Conservation (phyloP, 2,113 vertebrate species). For the Maccullochella peelii region DNA sequence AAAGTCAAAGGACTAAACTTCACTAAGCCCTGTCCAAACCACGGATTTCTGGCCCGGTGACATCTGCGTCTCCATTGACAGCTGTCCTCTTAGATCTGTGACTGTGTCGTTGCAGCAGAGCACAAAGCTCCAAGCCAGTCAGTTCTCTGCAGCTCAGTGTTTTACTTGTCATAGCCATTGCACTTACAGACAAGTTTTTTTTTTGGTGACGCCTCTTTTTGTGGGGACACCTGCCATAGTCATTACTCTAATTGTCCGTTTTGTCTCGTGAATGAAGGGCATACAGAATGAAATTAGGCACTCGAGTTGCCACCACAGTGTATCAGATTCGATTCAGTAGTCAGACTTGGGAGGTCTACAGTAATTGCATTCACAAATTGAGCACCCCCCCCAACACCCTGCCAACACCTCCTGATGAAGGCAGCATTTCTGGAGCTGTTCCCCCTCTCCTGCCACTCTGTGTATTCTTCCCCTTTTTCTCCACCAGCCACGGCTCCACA, state of each 20-base stretch:
- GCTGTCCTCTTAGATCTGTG: slow-evolving; percentile 56
- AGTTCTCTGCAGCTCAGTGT: neutral
- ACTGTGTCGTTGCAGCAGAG: slow-evolving; percentile 15
- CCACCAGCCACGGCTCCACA: slow-evolving; percentile 60
- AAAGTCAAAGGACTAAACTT: slow-evolving; percentile 55
- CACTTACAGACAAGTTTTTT: slow-evolving; percentile 35
- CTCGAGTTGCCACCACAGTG: slow-evolving; percentile 63
- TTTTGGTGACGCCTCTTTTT: slow-evolving; percentile 44
- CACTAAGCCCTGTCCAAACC: slow-evolving; percentile 41
- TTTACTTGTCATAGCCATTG: slow-evolving; percentile 29
- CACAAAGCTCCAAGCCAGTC: slow-evolving; percentile 20
- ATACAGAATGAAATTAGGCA: slow-evolving; percentile 67
- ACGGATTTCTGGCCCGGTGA: slow-evolving; percentile 30
- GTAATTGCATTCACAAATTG: slow-evolving; percentile 75
- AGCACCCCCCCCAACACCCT: slow-evolving; percentile 26
- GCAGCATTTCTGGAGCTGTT: slow-evolving; percentile 46
- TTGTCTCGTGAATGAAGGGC: slow-evolving; percentile 64
- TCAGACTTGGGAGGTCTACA: slow-evolving; percentile 69
- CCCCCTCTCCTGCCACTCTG: slow-evolving; percentile 54
- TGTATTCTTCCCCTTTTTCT: slow-evolving; percentile 49
- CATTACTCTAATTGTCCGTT: slow-evolving; percentile 63
- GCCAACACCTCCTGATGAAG: slow-evolving; percentile 47
- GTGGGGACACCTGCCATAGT: slow-evolving; percentile 63
- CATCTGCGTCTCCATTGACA: slow-evolving; percentile 50
- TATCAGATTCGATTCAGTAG: slow-evolving; percentile 69